phyloP scores from a whole-genome alignment of 2,888 invertebrate genomes.

The Aphidius colemani region DNA sequence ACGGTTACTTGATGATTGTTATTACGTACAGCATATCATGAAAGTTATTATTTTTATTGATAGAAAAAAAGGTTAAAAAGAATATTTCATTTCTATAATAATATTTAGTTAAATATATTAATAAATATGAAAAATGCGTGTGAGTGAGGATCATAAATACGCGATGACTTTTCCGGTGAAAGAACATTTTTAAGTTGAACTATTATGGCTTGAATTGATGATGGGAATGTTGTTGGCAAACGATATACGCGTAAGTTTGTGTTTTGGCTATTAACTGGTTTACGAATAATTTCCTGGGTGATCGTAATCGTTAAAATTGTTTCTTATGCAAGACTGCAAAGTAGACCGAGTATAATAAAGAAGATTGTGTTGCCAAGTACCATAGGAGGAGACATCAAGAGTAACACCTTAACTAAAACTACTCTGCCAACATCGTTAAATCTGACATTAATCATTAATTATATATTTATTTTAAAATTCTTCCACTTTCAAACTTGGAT shows the following conservation, averaged over 20 bases:
- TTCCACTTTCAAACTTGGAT: too few species aligned
- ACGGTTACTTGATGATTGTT: too few species aligned
- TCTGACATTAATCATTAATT: too few species aligned
- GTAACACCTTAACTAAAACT: too few species aligned
- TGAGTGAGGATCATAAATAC: neutral
- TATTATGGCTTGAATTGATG: neutral
- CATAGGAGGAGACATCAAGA: too few species aligned
- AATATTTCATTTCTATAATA: neutral
- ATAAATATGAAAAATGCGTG: conserved; percentile 15
- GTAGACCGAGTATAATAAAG: too few species aligned
- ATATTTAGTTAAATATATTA: neutral
- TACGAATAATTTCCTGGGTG: conserved; percentile 13
- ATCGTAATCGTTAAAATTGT: conserved; percentile 17
- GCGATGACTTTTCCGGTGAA: conserved; percentile 4
- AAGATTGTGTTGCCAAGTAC: too few species aligned
- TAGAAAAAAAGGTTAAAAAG: neutral
- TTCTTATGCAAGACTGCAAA: conserved; percentile 10
- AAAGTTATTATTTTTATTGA: neutral
- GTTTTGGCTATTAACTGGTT: conserved; percentile 1
- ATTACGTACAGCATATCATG: too few species aligned
- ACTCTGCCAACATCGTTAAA: too few species aligned
- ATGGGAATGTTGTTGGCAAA: conserved; percentile 12
- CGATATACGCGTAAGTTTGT: too few species aligned
- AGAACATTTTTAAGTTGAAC: neutral
- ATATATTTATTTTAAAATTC: neutral